phyloP scores from a whole-genome alignment of 2,888 invertebrate species.

The Zonitis immaculata region DNA sequence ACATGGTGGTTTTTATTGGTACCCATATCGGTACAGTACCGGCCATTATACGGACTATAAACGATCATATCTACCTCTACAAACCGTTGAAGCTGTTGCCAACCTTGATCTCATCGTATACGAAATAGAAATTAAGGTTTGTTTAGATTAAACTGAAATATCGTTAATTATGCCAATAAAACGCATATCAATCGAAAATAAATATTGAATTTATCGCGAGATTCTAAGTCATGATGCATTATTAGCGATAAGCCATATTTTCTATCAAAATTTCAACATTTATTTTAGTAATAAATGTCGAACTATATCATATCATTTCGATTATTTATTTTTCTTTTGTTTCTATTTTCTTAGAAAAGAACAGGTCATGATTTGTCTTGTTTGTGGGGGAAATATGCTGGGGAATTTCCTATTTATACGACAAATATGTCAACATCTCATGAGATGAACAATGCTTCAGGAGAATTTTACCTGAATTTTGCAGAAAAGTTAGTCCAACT shows the following conservation, averaged over 20 bases:
- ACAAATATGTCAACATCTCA: constrained; percentile 57
- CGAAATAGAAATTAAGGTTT: constrained; percentile 63
- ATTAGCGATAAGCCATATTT: too few relatives aligned
- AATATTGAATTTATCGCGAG: too few relatives aligned
- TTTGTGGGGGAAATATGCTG: constrained; percentile 52
- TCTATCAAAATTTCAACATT: too few relatives aligned
- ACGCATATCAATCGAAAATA: too few relatives aligned
- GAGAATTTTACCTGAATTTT: constrained; percentile 57
- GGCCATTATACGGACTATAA: constrained; percentile 53
- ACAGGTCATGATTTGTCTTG: constrained; percentile 51
- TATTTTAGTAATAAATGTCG: not conserved
- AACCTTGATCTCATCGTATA: constrained; percentile 55
- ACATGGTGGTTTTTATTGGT: constrained; percentile 50
- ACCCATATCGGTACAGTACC: constrained; percentile 40
- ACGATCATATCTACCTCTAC: constrained; percentile 54
- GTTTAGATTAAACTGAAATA: too few relatives aligned
- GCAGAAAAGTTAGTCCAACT: constrained; percentile 57
- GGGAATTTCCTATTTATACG: constrained; percentile 52
- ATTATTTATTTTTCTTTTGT: not conserved
- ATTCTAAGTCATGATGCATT: too few relatives aligned
- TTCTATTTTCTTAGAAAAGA: constrained; percentile 15
- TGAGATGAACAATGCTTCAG: constrained; percentile 57
- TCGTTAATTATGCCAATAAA: too few relatives aligned
- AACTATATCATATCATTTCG: not conserved
- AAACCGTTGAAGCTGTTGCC: constrained; percentile 53